phyloP scores from a whole-genome alignment of 2,888 invertebrate species.

The Neoscelio sp. region DNA sequence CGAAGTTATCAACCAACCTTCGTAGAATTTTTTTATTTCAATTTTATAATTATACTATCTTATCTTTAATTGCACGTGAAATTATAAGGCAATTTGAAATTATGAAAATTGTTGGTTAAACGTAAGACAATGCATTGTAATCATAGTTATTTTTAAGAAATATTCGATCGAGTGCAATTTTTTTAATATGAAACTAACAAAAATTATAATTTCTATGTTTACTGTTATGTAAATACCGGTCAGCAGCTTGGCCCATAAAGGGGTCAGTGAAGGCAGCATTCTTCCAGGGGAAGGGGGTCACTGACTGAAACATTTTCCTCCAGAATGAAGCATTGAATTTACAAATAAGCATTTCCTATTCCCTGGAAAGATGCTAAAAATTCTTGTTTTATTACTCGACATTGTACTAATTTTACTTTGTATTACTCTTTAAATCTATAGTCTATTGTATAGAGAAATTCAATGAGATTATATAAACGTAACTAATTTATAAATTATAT shows the following conservation, averaged over 20 bases:
- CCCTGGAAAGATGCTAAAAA: conserved; percentile 5
- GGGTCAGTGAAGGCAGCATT: conserved; percentile 57
- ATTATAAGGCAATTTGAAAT: conserved; percentile 30
- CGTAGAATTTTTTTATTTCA: conserved; percentile 11
- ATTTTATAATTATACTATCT: conserved; percentile 16
- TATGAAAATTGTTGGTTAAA: conserved; percentile 6
- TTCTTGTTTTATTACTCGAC: too few species aligned
- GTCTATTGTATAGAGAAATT: too few species aligned
- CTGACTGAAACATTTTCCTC: conserved; percentile 35
- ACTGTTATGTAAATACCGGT: conserved; percentile 42
- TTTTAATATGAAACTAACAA: background rate
- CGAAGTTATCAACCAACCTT: conserved; percentile 19
- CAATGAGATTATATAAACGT: too few species aligned
- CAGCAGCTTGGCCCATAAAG: conserved; percentile 35
- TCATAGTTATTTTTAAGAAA: background rate
- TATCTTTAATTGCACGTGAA: conserved; percentile 33
- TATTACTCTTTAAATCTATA: too few species aligned
- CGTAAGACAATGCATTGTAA: background rate
- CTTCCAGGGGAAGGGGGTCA: conserved; percentile 43
- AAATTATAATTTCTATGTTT: conserved; percentile 18
- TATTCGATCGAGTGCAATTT: background rate
- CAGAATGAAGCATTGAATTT: conserved; percentile 2
- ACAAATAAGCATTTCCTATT: conserved; percentile 19
- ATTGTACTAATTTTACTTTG: too few species aligned
- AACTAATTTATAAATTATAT: too few species aligned